These are phyloP conservation scores for Hippoglossus hippoglossus DNA, from an alignment of 2,797 vertebrate species.

Conservation along the genomic window DNA sequence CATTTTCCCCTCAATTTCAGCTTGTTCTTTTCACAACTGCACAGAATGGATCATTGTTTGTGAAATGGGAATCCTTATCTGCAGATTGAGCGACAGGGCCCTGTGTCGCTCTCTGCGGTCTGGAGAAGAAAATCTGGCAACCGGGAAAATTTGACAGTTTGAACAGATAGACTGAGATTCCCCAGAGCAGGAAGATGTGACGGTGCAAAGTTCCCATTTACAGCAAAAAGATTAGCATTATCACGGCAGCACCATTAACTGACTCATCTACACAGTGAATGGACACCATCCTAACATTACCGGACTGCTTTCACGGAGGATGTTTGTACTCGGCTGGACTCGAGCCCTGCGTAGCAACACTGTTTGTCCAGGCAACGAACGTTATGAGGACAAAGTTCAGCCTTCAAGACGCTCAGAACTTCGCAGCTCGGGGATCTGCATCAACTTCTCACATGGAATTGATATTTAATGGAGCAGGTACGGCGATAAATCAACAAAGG, in stretches of 20 bases:
- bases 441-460: conserved; percentile 33
- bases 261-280: conserved; percentile 20
- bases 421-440: conserved; percentile 5
- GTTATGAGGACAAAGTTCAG: conserved; percentile 28
- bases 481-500: conserved; percentile 42
- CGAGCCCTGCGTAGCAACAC: conserved; percentile 52
- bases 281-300: conserved; percentile 6
- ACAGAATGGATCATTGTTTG: conserved; percentile 28
- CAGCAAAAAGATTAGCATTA: conserved; percentile 24
- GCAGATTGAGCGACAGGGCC: conserved; percentile 1
- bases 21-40: neutral
- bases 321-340: conserved; percentile 51
- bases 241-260: conserved; percentile 1
- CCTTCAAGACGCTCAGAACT: conserved; percentile 8
- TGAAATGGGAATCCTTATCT: conserved; percentile 22
- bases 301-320: conserved; percentile 4
- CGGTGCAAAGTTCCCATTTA: conserved; percentile 7
- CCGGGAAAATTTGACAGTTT: conserved; percentile 5
- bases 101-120: neutral
- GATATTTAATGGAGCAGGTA: conserved; percentile 42
- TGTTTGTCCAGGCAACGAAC: conserved; percentile 58
- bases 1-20: conserved; percentile 13
- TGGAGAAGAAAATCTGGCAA: neutral
- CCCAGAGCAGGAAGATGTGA: conserved; percentile 19
- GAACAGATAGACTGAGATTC: conserved; percentile 14